phyloP scores from a whole-genome alignment of 1,140 invertebrate genomes.

The Anthonomus grandis region DNA sequence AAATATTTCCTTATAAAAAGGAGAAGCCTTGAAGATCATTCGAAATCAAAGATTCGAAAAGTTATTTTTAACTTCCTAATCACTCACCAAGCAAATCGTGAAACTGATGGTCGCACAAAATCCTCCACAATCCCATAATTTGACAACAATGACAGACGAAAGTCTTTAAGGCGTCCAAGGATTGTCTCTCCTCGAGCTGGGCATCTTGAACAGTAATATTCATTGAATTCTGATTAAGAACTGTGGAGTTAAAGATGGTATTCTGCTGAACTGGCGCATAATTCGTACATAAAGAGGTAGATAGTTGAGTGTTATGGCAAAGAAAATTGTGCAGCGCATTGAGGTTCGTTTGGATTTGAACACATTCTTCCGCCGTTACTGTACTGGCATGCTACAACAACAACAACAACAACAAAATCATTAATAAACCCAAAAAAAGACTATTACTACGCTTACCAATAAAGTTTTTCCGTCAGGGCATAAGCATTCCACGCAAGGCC shows the following conservation, averaged over 20 bases:
- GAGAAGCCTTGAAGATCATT: too few relatives aligned
- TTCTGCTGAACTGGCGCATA: background rate
- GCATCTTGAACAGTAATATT: constrained; percentile 43
- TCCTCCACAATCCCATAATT: constrained; percentile 90
- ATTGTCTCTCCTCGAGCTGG: constrained; percentile 61
- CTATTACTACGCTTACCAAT: constrained; percentile 53
- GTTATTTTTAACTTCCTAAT: too few relatives aligned
- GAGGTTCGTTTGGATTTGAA: constrained; percentile 59
- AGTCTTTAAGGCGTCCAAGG: constrained; percentile 71
- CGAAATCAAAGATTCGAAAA: too few relatives aligned
- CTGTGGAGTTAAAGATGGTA: constrained; percentile 16
- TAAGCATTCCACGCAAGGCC: constrained; percentile 66
- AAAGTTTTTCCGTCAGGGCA: constrained; percentile 56
- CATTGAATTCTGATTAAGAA: constrained; percentile 26
- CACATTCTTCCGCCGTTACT: constrained; percentile 56
- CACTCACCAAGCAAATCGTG: constrained; percentile 50
- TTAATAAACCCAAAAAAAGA: background rate
- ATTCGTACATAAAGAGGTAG: constrained; percentile 16
- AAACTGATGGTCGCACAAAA: constrained; percentile 90
- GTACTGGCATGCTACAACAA: constrained; percentile 48
- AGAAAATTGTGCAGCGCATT: constrained; percentile 62
- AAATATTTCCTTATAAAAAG: background rate
- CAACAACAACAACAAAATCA: background rate
- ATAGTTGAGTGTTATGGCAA: constrained; percentile 58
- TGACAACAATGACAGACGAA: constrained; percentile 82